phyloP scores from a whole-genome alignment of 2,888 invertebrate species.

The Zaprionus bogoriensis region DNA sequence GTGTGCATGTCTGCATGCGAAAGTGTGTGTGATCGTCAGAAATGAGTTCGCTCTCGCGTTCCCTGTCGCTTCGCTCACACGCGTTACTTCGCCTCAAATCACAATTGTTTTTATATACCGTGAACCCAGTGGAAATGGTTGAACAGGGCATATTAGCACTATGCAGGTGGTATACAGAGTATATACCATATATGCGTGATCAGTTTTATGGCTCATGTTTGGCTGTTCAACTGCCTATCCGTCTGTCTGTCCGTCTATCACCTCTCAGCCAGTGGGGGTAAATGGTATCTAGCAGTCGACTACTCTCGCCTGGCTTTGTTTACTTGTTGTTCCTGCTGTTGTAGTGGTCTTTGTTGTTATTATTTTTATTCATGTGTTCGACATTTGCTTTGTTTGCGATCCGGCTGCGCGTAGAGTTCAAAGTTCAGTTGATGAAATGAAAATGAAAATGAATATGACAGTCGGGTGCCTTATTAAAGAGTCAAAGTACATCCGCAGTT shows the following conservation, averaged over 20 bases:
- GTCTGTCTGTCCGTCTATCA: too few species aligned
- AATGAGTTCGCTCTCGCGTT: too few species aligned
- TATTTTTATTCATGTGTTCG: slow-evolving; percentile 23
- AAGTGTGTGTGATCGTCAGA: slow-evolving; percentile 10
- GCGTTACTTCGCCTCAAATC: slow-evolving; percentile 26
- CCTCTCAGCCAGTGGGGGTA: too few species aligned
- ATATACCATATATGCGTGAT: too few species aligned
- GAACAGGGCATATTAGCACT: too few species aligned
- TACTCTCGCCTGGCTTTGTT: too few species aligned
- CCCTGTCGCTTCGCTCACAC: too few species aligned
- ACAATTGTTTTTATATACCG: slow-evolving; percentile 34
- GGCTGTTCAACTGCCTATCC: too few species aligned
- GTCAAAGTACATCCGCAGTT: slow-evolving; percentile 5
- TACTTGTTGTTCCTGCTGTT: slow-evolving; percentile 3
- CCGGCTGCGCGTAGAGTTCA: slow-evolving; percentile 24
- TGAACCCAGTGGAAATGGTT: too few species aligned
- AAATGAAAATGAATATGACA: slow-evolving; percentile 4
- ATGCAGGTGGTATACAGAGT: too few species aligned
- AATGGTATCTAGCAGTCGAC: too few species aligned
- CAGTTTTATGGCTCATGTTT: too few species aligned
- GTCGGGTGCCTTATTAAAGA: slow-evolving; percentile 1
- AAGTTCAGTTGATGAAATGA: slow-evolving; percentile 34
- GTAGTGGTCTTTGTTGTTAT: neutral
- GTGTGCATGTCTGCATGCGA: neutral
- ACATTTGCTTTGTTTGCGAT: slow-evolving; percentile 44